Evolutionary conservation across 2,113 vertebrate genomes (phyloP).

Genomic region (Megatriorchis doriae): DNA sequence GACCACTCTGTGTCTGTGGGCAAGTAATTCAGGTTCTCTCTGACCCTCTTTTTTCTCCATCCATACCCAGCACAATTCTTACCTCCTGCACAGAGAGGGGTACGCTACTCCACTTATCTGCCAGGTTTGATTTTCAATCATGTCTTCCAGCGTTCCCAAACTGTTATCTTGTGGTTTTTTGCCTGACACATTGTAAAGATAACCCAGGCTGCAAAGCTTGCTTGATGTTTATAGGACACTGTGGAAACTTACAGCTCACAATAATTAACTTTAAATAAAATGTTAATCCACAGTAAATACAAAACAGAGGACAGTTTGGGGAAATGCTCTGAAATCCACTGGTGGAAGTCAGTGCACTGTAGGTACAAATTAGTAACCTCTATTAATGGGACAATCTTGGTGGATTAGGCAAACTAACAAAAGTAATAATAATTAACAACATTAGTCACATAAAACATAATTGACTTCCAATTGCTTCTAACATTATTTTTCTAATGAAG

Average conservation of each 20-base stretch:
- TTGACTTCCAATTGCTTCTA: slow-evolving; percentile 11
- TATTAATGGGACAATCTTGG: neutral
- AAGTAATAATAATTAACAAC: slow-evolving; percentile 24
- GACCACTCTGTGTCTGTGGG: neutral
- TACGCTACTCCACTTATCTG: neutral
- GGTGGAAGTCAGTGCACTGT: neutral
- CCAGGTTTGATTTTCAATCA: neutral
- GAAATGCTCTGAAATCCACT: neutral
- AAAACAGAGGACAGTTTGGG: neutral
- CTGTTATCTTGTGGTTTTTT: slow-evolving; percentile 1
- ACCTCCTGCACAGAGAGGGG: neutral
- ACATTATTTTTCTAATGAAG: slow-evolving; percentile 14
- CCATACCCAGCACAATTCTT: neutral
- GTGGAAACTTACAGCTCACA: slow-evolving; percentile 14
- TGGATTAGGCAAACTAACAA: neutral
- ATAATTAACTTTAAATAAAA: slow-evolving; percentile 39
- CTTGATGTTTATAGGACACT: neutral
- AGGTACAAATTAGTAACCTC: neutral
- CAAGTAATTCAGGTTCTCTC: neutral
- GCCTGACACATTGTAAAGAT: slow-evolving; percentile 14
- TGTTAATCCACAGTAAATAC: neutral
- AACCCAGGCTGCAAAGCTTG: neutral
- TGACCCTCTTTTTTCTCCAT: neutral
- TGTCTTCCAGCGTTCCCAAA: neutral
- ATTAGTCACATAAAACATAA: neutral